Evolutionary conservation across 2,797 vertebrate species (phyloP).

Genomic region (Oreortyx pictus): DNA sequence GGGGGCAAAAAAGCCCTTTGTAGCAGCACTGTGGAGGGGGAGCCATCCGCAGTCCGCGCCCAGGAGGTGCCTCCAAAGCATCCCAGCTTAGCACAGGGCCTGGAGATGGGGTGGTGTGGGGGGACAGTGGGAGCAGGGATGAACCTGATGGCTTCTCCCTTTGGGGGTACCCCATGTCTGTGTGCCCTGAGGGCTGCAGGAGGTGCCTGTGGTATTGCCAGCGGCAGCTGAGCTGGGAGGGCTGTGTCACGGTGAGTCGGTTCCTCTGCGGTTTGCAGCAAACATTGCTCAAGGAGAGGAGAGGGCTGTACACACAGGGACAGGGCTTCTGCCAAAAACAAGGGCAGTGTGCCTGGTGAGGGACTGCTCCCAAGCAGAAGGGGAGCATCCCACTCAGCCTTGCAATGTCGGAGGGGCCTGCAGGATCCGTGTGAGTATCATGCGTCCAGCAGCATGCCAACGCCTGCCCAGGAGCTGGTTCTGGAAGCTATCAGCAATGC

Average conservation of each 20-base stretch:
- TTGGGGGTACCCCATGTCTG: rapidly evolving
- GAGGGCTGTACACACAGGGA: background rate
- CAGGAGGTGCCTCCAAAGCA: background rate
- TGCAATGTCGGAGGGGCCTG: background rate
- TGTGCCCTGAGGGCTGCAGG: rapidly evolving
- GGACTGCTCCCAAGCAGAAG: background rate
- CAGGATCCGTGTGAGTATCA: background rate
- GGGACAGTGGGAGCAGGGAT: rapidly evolving
- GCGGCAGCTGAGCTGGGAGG: background rate
- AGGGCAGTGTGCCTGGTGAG: background rate
- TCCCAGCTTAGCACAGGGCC: background rate
- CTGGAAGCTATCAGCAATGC: background rate
- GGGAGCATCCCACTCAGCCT: background rate
- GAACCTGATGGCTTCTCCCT: background rate
- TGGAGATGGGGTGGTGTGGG: no score
- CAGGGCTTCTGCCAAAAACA: background rate
- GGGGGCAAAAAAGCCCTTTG: background rate
- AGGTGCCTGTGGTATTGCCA: background rate
- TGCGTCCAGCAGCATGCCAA: background rate
- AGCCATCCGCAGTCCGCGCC: rapidly evolving
- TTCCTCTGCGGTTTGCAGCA: slow-evolving; percentile 52
- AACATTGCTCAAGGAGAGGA: slow-evolving; percentile 21
- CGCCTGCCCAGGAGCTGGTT: background rate
- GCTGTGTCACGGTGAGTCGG: slow-evolving; percentile 7
- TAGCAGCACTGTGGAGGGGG: background rate